Evolutionary conservation across 2,797 vertebrate species (phyloP).

Genomic region (Gymnopithys bicolor): DNA sequence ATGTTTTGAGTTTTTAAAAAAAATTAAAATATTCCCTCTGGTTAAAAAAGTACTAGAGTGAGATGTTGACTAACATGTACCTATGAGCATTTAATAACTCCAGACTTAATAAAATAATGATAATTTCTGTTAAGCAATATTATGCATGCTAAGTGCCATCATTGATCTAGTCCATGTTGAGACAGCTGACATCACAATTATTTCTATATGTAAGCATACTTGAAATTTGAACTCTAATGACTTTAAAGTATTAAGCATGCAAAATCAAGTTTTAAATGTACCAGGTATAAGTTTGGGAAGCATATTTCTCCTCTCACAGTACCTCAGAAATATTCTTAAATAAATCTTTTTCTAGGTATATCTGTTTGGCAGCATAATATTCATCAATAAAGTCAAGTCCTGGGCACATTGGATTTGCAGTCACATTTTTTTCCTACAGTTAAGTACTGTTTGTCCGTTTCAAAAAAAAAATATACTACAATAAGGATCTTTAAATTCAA

Average conservation of each 20-base stretch:
- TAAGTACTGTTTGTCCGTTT: neutral
- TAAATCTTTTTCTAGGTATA: neutral
- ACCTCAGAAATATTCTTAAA: neutral
- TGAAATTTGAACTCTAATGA: conserved; percentile 51
- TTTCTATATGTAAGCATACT: conserved; percentile 12
- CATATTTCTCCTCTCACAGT: neutral
- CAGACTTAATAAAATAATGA: conserved; percentile 1
- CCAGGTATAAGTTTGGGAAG: neutral
- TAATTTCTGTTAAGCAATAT: neutral
- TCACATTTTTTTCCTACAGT: neutral
- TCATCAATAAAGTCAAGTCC: neutral
- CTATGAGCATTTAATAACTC: neutral
- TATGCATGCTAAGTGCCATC: neutral
- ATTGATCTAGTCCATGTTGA: neutral
- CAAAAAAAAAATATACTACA: neutral
- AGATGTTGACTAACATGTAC: neutral
- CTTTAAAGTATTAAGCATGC: conserved; percentile 9
- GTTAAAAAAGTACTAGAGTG: neutral
- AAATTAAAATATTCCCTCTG: neutral
- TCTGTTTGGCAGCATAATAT: neutral
- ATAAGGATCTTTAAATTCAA: neutral
- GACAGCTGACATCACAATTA: neutral
- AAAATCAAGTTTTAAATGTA: conserved; percentile 46
- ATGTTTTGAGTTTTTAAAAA: neutral
- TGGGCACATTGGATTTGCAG: neutral